Base-by-base conservation (phyloP, 2,888 invertebrate genomes). In the Neuroscelio doddi region DNA sequence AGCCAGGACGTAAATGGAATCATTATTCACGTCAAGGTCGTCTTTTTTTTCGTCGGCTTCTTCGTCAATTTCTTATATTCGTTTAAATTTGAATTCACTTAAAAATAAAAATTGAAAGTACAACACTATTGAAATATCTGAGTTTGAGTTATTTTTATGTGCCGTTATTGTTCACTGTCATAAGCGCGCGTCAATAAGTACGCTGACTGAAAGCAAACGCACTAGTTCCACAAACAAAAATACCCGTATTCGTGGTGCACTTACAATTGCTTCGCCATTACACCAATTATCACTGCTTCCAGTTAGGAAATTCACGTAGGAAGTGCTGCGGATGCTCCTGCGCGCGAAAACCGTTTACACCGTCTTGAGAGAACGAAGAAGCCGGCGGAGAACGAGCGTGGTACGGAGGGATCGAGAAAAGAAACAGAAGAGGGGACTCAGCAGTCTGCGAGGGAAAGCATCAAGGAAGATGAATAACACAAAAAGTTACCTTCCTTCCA, bases 261-360 rank as follows among this genome's bases (percentile, higher is more conserved):
- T 41, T 10, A 41, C 41, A 24, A 12, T 12, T 12, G 26, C 10
- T 10, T 9, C 24, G 17, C 3, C 16, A 7, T 5, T 17, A 9
- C 9, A 16, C 5, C 17, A 16, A 38, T 38, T 8, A 7, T 15
- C 17, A 16, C 24, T 21, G 3, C 24, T 21, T 26, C 12, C 1
- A 41, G 41, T 26, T 26, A 12, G 26, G 10, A 26, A 41, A 41
- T 41, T 41, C 3, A 12, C 24, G 9, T 9, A 4, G 41, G 24
- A 53, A 12, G 36, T 38, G 41, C 32, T 32, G 42, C 44, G 36
- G 38, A 16, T 45, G 36, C 12, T 41, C 36, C 42, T 52, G 42
- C 44, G 30, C 32, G 44, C 44, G 52, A 44, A 66, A 62, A 66
- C 59, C 55, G 56, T 52, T 55, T 53, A 27, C 39, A 39, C 55